Evolutionary conservation across 2,797 vertebrate species (phyloP), one percentile per base, ranked within the genome.

Genomic region (Enteromius thamalakanensis): DNA sequence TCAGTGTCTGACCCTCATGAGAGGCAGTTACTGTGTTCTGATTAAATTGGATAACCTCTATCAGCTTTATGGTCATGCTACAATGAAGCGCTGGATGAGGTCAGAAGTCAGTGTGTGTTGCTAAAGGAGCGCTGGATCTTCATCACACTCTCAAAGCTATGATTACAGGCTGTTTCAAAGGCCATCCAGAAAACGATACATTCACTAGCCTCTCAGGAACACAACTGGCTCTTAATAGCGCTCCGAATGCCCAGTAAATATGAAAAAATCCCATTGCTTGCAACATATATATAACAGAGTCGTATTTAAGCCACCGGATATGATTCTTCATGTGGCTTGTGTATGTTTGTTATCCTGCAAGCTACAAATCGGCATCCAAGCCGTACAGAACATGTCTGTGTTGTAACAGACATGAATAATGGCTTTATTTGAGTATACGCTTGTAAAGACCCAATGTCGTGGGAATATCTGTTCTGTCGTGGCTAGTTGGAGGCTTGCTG

Each of bases 401-500:
- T 62, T 68, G 58, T 70, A 77, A 69, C 72, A 65, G 45, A 81
- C 72, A 45, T 79, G 55, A 65, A 79, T 76, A 84, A 82, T 82
- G 80, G 76, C 76, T 84, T 12, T 19, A 80, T 49, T 77, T 78
- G 84, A 86, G 80, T 76, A 62, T 53, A 86, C 45, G 76, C 58
- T 87, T 83, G 75, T 79, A 80, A 79, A 64, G 58, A 75, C 80
- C 40, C 74, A 85, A 86, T 55, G 69, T 32, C 34, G 70, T 14
- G 45, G 85, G 79, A 86, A 86, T 88, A 79, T 88, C 76, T 81
- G 82, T 80, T 80, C 71, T 67, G 60, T 70, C 29, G 29, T 78
- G 80, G 77, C 45, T 78, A 80, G 74, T 81, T 81, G 23, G 78
- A 84, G 77, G 79, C 86, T 81, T 71, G 60, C 77, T 74, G 85